These are phyloP conservation scores for Trypoxylon attenuatum DNA, from an alignment of 2,888 invertebrate genomes.

Conservation along the genomic window DNA sequence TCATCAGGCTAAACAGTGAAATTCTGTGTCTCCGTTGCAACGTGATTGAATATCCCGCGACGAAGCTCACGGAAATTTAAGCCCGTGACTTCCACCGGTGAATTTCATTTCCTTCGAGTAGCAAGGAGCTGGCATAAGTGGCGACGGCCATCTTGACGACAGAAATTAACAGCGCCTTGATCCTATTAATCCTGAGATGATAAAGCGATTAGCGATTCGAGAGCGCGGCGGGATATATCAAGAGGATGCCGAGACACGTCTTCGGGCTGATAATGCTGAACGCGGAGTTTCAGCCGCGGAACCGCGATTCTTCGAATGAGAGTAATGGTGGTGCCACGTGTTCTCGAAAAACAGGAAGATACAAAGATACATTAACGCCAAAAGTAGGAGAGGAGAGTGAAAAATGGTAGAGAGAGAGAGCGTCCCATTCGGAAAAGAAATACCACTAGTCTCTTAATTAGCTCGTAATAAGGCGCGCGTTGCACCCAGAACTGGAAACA, in stretches of 20 bases:
- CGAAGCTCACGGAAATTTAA: constrained; percentile 48
- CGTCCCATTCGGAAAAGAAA: too few relatives aligned
- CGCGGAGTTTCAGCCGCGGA: too few relatives aligned
- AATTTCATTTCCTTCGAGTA: neutral
- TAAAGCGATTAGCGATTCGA: constrained; percentile 60
- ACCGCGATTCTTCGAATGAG: too few relatives aligned
- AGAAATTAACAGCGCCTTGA: constrained; percentile 56
- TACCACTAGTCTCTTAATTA: neutral
- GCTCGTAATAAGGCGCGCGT: neutral
- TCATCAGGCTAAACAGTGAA: too few relatives aligned
- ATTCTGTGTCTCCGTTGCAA: too few relatives aligned
- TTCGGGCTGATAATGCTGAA: neutral
- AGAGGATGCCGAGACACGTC: neutral
- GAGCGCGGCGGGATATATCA: too few relatives aligned
- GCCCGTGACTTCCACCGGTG: constrained; percentile 26
- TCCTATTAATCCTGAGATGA: constrained; percentile 57
- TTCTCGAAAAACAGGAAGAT: too few relatives aligned
- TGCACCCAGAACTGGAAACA: neutral
- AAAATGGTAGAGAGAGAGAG: too few relatives aligned
- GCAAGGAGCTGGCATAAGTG: constrained; percentile 41
- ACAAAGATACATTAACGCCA: too few relatives aligned
- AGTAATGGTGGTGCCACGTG: too few relatives aligned
- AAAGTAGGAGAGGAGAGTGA: too few relatives aligned
- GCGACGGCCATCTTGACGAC: constrained; percentile 39
- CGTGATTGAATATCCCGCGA: too few relatives aligned